Conservation (phyloP, 2,797 vertebrate species). For the Eleutherodactylus coqui region DNA sequence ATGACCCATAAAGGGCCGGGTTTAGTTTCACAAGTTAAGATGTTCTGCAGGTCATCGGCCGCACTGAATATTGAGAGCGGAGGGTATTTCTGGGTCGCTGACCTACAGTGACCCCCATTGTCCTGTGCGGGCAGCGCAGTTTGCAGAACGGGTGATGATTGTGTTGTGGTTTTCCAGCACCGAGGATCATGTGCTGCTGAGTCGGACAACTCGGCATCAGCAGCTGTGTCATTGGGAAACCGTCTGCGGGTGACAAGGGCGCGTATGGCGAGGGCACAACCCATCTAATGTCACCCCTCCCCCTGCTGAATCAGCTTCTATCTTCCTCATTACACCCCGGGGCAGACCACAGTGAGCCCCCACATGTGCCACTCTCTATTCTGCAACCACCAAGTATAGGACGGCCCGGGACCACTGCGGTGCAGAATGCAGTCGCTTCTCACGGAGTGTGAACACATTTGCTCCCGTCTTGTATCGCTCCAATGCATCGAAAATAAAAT, state of each 20-base stretch:
- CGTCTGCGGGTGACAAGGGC: background rate
- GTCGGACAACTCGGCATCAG: conserved; percentile 7
- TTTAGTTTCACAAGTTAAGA: no score
- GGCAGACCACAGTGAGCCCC: background rate
- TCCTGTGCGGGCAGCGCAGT: background rate
- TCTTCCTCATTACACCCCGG: background rate
- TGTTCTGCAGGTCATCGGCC: background rate
- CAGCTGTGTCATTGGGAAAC: conserved; percentile 12
- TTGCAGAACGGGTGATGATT: background rate
- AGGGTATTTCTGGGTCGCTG: background rate
- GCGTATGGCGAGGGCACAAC: background rate
- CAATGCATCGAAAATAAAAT: no score
- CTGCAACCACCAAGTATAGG: no score
- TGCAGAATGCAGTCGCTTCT: no score
- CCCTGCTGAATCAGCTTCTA: conserved; percentile 21
- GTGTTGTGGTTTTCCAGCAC: background rate
- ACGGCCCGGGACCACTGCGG: no score
- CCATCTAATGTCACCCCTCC: background rate
- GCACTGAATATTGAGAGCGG: background rate
- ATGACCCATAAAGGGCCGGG: background rate
- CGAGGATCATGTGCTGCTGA: conserved; percentile 43
- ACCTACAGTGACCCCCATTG: background rate
- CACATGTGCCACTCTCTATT: background rate
- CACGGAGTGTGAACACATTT: no score
- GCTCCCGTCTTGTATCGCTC: no score